Conservation (phyloP, 2,113 vertebrate genomes). For the Sebastes schlegelii region DNA sequence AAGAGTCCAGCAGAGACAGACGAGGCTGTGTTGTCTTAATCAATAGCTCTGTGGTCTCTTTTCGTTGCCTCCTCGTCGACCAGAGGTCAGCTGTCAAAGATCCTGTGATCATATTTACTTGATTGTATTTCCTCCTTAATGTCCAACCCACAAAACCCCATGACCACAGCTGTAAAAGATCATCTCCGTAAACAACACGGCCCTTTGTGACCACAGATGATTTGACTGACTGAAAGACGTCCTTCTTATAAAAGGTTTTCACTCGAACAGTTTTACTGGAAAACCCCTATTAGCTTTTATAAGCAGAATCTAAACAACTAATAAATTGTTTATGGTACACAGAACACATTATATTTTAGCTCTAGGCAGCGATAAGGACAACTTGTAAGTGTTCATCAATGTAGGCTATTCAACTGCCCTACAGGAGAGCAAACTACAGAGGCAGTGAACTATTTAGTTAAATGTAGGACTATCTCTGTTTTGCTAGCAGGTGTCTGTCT, state of each 20-base stretch:
- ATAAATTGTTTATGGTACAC: background rate
- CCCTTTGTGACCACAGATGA: constrained; percentile 51
- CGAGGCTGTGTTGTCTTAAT: constrained; percentile 69
- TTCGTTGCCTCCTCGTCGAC: constrained; percentile 46
- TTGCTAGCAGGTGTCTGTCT: background rate
- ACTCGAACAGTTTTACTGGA: background rate
- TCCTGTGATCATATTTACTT: constrained; percentile 75
- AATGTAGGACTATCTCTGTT: background rate
- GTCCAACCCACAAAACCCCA: constrained; percentile 58
- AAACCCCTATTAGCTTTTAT: background rate
- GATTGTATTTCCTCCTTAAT: constrained; percentile 70
- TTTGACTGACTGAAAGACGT: background rate
- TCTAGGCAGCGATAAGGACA: background rate
- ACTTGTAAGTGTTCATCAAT: background rate
- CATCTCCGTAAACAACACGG: constrained; percentile 41
- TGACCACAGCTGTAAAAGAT: constrained; percentile 63
- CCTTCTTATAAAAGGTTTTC: constrained; percentile 3
- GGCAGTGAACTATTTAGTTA: background rate
- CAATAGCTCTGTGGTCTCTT: constrained; percentile 60
- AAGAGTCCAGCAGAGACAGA: constrained; percentile 61
- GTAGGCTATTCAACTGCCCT: background rate
- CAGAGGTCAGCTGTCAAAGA: constrained; percentile 70
- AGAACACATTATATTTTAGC: background rate
- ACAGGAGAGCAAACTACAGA: background rate
- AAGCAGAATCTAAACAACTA: background rate